Evolutionary conservation across 2,797 vertebrate genomes (phyloP), one percentile per base, ranked within the genome.

Genomic region (Pangasius macronema): DNA sequence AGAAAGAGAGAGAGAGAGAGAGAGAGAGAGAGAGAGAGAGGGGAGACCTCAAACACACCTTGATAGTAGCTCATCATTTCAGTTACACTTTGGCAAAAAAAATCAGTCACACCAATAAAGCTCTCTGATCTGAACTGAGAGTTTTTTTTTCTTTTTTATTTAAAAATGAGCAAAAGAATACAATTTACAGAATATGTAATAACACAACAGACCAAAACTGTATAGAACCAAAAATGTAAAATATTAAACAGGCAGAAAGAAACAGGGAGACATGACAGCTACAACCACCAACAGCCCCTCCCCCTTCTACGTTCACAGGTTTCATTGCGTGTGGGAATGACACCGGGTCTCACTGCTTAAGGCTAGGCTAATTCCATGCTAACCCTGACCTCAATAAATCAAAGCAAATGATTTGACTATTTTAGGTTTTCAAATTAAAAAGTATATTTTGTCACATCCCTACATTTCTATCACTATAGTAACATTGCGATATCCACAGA

Each of bases 161-260:
- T 76, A 30, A 76, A 76, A 76, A 51, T 76, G 18, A 76, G 30
- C 42, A 75, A 75, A 75, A n/a, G 24, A 76, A 76, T 51, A 18
- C 13, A 76, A 76, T 51, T 51, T 76, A 76, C 14, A 76, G 46
- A 16, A 76, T 16, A 51, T 76, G 16, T 0, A 39, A 39, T 39
- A 70, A 20, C 8, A 68, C 3, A 65, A 36, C 6, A 61, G 24
- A 61, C 24, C 24, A 0, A 1, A 24, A 2, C 20, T 18, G 42
- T 42, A 42, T 42, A 42, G 16, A 65, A 3, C 27, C 14, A 33
- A 75, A 75, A 49, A 51, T 51, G 3, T 76, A 51, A 76, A 76
- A 76, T n/a, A 49, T 75, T n/a, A 51, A n/a, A 76, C 24, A 18
- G 68, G 36, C 39, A 3, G 42, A 49, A n/a, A 75, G 73, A 76